Base-by-base conservation (phyloP, 2,113 vertebrate genomes). In the Hippocampus guttulatus region DNA sequence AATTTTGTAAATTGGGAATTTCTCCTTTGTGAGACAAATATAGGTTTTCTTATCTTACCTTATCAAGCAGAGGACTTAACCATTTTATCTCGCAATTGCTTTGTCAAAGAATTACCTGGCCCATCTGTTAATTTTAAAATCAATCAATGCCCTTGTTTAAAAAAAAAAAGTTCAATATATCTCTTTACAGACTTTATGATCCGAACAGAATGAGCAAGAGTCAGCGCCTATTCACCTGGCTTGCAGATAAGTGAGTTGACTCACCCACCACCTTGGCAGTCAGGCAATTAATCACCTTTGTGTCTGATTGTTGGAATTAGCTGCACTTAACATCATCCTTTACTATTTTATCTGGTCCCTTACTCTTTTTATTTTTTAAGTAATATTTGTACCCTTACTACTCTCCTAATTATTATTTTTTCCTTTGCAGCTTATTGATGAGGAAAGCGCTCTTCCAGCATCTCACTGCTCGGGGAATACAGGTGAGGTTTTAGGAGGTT, bases 391-490 rank as follows among this genome's bases (percentile, higher is more conserved):
- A 16, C 38, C 67, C 27, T 38, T 20, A 18, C 33, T 64, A 12
- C n/a, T 58, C 23, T 62, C 11, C 70, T 10, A 5, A 27, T 30
- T 45, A 2, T 27, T 25, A 41, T 52, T 52, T 62, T 83, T 81
- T 55, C 87, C 11, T n/a, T 87, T 79, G 11, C 89, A 99, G 97
- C 21, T 88, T 98, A 78, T 88, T 98, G 69, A 99, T 99, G 97
- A 93, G 96, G 85, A 99, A 97, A 87, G 80, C 93, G 43, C 90
- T 99, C 71, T 98, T 98, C 86, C 85, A 98, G 63, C 97, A 99
- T 85, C 92, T 99, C 67, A 97, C 93, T 52, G 94, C 95, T 78
- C 91, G 97, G 69, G 97, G 97, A 88, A 96, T 99, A 81, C 96
- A 99, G 94, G 96, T 98, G 92, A 83, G 70, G 43, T 43, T 38